phyloP scores from a whole-genome alignment of 1,140 invertebrate genomes.

The fruit fly (Drosophila melanogaster) region Release_6_plus_ISO1_MT NT_037436.4:21287501-21288000 shows the following conservation, averaged over 20 bases:
- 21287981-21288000: constrained; percentile 83
- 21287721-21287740: constrained; percentile 82
- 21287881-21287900: constrained; percentile 84
- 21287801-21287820: constrained; percentile 63
- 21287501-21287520: constrained; percentile 60
- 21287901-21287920: constrained; percentile 71
- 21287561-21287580: constrained; percentile 77
- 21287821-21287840: constrained; percentile 24
- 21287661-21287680: constrained; percentile 83
- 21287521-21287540: constrained; percentile 55
- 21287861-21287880: constrained; percentile 81
- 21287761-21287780: constrained; percentile 82
- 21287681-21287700: constrained; percentile 81
- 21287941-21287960: constrained; percentile 59
- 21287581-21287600: constrained; percentile 82
- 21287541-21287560: constrained; percentile 48
- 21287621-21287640: constrained; percentile 78
- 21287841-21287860: constrained; percentile 58
- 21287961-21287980: constrained; percentile 84
- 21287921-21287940: constrained; percentile 52
- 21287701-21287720: constrained; percentile 81
- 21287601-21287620: constrained; percentile 79
- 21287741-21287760: constrained; percentile 83
- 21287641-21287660: constrained; percentile 80
- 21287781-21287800: constrained; percentile 81